Evolutionary conservation across 2,113 vertebrate genomes (phyloP).

Genomic region (Physeter macrocephalus): DNA sequence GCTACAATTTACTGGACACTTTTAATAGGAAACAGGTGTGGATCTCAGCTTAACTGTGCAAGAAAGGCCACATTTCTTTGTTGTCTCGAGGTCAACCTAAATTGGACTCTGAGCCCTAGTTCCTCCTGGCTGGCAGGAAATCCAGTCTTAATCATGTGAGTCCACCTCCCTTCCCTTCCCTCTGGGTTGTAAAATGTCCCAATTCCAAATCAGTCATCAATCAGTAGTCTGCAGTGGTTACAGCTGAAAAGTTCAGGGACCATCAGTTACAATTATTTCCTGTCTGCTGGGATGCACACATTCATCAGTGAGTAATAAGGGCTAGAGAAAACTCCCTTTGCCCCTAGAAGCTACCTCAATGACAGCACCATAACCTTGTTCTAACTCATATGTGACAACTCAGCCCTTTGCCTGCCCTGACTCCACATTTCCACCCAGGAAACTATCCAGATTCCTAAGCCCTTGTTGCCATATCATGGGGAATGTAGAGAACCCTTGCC

Average conservation of each 20-base stretch:
- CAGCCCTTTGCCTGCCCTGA: neutral
- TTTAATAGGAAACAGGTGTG: slow-evolving; percentile 42
- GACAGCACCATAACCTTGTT: neutral
- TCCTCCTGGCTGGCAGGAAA: slow-evolving; percentile 1
- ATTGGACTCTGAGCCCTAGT: neutral
- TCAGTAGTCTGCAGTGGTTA: neutral
- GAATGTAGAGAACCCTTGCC: neutral
- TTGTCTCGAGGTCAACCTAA: slow-evolving; percentile 3
- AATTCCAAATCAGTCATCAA: neutral
- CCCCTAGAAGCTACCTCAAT: neutral
- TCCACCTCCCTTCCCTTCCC: neutral
- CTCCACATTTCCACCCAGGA: neutral
- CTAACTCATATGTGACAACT: neutral
- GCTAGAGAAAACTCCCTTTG: neutral
- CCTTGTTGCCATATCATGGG: neutral
- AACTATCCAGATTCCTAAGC: slow-evolving; percentile 1
- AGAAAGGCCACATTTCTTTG: neutral
- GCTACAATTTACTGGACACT: neutral
- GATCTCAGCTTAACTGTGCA: neutral
- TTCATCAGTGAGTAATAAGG: neutral
- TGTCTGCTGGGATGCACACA: neutral
- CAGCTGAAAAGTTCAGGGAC: neutral
- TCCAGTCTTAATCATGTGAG: neutral
- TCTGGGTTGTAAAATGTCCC: neutral
- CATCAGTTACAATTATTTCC: slow-evolving; percentile 22